These are phyloP conservation scores for Danio rerio DNA, from an alignment of 2,113 vertebrate genomes.

Conservation along the genomic window DNA sequence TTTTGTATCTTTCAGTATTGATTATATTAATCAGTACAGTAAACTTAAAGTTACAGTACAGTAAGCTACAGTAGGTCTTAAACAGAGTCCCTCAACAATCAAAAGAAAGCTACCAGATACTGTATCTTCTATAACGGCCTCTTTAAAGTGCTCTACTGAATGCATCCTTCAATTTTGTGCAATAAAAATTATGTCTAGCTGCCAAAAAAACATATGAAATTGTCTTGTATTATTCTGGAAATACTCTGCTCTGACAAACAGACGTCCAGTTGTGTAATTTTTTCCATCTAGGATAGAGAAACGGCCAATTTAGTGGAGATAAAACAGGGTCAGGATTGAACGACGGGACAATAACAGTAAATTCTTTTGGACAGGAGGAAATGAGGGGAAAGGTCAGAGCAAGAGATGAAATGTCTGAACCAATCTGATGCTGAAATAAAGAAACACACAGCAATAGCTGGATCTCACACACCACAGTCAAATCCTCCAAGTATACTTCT, in stretches of 20 bases:
- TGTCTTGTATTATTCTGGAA: background rate
- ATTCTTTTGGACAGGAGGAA: background rate
- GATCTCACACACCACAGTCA: no score
- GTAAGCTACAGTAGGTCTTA: background rate
- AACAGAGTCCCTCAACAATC: background rate
- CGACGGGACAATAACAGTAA: background rate
- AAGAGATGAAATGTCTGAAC: background rate
- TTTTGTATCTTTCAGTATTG: no score
- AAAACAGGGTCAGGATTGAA: background rate
- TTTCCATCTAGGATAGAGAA: background rate
- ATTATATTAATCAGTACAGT: background rate
- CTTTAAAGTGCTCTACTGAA: background rate
- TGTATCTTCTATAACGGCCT: background rate
- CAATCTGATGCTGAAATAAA: background rate
- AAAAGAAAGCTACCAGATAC: background rate
- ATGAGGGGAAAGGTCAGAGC: background rate
- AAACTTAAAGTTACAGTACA: background rate
- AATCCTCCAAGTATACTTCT: background rate
- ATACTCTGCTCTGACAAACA: background rate
- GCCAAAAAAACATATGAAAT: background rate
- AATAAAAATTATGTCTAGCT: background rate
- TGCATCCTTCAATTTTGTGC: background rate
- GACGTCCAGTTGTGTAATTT: background rate
- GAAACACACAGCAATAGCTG: background rate
- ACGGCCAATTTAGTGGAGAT: background rate